Base-by-base conservation (phyloP, 1,140 invertebrate genomes). In the Micrasema minimum region DNA sequence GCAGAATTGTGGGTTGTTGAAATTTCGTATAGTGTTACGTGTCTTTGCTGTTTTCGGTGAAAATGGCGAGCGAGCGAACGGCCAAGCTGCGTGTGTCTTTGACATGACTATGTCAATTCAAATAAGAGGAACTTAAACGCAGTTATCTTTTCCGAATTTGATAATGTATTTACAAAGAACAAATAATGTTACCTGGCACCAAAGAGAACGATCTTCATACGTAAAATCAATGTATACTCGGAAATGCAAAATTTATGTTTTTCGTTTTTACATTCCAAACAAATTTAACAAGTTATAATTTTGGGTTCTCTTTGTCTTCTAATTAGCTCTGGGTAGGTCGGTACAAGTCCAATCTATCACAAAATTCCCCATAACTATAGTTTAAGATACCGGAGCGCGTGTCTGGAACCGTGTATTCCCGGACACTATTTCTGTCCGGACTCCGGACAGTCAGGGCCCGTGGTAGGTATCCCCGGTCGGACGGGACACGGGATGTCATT, bases 401-500 rank as follows among this genome's bases (percentile, higher is more conserved):
- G 46, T 50, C 18, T 50, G 18, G 11, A 26, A 18, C 11, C 12
- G 12, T n/a, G 11, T 55, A 26, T 26, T 55, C 26, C n/a, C 18
- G 26, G 12, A 22, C 35, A 26, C 22, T 26, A 55, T 31, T 12
- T n/a, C 26, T 31, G 12, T 31, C 4, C 14, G n/a, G 51, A 23
- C 4, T 23, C 12, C 18, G 22, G 51, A 12, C 12, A 4, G 51
- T 31, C 22, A 26, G 22, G 26, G 26, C 26, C 51, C 12, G 18
- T 31, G n/a, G 51, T 55, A 55, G n/a, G n/a, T n/a, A 55, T 31
- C 51, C 26, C 20, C 12, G 51, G n/a, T 16, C 26, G 35, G 14
- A 31, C 18, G 51, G 51, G 51, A n/a, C 51, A 35, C 23, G 20
- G 48, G n/a, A 12, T 45, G 18, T 55, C n/a, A 31, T 55, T 55